Conservation (phyloP, 1,140 invertebrate species). For the Drosophila paulistorum region DNA sequence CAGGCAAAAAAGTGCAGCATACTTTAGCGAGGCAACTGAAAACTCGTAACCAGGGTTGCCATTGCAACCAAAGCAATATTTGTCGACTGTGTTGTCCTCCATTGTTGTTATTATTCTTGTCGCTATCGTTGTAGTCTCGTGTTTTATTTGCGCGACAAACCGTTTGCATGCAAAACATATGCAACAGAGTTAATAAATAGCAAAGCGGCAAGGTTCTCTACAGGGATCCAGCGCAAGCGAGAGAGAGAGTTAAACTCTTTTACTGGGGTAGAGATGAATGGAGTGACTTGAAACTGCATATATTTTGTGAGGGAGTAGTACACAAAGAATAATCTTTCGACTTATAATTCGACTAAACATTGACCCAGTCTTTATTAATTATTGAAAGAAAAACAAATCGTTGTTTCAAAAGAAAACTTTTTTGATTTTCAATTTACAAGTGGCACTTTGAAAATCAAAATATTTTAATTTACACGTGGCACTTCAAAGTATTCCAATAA, state of each 20-base stretch:
- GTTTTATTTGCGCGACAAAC: constrained; percentile 22
- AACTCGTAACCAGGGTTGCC: constrained; percentile 50
- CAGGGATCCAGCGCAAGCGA: background rate
- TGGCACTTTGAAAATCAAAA: too few species aligned
- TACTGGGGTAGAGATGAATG: background rate
- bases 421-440: too few species aligned
- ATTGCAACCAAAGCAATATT: constrained; percentile 51
- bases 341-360: background rate
- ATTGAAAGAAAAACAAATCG: too few species aligned
- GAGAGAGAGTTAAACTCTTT: too few species aligned
- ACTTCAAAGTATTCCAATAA: too few species aligned
- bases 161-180: constrained; percentile 72
- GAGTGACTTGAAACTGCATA: constrained; percentile 3
- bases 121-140: constrained; percentile 65
- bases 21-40: constrained; percentile 41
- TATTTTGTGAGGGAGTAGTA: background rate
- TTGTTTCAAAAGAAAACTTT: too few species aligned
- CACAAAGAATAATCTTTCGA: background rate
- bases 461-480: too few species aligned
- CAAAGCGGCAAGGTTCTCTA: constrained; percentile 26
- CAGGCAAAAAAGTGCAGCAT: constrained; percentile 69
- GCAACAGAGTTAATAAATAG: constrained; percentile 78
- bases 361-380: background rate
- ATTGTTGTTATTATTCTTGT: constrained; percentile 47
- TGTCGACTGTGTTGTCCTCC: constrained; percentile 30